Evolutionary conservation across 2,797 vertebrate species (phyloP).

Genomic region (Epinephelus coioides): DNA sequence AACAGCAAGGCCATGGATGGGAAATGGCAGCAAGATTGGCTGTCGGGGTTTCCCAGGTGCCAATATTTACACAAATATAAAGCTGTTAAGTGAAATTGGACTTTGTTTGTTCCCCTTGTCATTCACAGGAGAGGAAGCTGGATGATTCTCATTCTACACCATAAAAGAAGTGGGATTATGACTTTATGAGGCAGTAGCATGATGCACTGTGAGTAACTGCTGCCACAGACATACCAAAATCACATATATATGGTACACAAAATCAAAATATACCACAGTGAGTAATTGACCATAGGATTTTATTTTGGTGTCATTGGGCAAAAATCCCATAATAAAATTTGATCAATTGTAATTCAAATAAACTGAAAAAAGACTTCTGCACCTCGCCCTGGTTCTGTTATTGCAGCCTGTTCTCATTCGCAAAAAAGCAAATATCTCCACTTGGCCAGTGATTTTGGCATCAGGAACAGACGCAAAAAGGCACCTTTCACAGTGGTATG

Average conservation of each 20-base stretch:
- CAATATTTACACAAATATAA: constrained; percentile 13
- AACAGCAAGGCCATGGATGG: background rate
- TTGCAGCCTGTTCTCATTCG: too few species aligned
- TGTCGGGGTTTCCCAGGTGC: background rate
- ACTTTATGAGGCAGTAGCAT: background rate
- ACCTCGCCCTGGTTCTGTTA: too few species aligned
- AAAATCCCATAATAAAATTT: too few species aligned
- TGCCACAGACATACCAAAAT: background rate
- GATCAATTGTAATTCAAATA: too few species aligned
- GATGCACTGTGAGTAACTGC: too few species aligned
- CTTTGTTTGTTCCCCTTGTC: background rate
- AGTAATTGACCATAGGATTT: too few species aligned
- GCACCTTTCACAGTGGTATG: too few species aligned
- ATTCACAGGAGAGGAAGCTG: background rate
- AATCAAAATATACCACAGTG: background rate
- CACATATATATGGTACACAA: background rate
- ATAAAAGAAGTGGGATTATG: background rate
- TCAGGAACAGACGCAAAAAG: too few species aligned
- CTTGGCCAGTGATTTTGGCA: too few species aligned
- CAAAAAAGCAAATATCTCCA: too few species aligned
- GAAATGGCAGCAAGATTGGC: background rate
- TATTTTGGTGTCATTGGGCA: too few species aligned
- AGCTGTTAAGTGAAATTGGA: constrained; percentile 6
- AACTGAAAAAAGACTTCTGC: too few species aligned
- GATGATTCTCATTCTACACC: background rate